Conservation (phyloP, 1,140 invertebrate genomes). For the Hypothenemus hampei region DNA sequence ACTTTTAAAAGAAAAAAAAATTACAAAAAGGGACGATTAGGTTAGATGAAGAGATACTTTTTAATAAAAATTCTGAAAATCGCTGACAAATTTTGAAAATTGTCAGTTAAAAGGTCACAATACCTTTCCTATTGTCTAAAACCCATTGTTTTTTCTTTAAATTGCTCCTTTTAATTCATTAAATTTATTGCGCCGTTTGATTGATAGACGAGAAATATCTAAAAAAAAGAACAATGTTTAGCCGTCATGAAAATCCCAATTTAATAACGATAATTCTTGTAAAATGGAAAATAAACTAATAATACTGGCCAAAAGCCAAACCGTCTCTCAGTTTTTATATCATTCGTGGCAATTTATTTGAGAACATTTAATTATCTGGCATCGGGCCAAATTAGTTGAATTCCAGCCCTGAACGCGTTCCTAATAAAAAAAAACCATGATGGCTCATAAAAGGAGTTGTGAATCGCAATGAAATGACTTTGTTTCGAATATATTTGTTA, state of each 20-base stretch:
- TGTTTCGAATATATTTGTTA: slow-evolving; percentile 18
- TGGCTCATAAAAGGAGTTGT: slow-evolving; percentile 12
- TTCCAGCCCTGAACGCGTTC: slow-evolving; percentile 30
- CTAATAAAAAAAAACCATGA: slow-evolving; percentile 27
- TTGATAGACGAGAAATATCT: too few relatives aligned
- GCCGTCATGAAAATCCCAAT: slow-evolving; percentile 1
- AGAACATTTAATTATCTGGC: slow-evolving; percentile 40
- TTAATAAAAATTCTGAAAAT: not conserved
- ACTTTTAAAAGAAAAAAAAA: too few relatives aligned
- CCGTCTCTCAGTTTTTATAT: slow-evolving; percentile 35
- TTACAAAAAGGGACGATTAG: too few relatives aligned
- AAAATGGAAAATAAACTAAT: slow-evolving; percentile 3
- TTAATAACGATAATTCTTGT: slow-evolving; percentile 3
- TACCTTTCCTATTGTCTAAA: too few relatives aligned
- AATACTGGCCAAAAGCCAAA: slow-evolving; percentile 24
- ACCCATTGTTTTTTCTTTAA: too few relatives aligned
- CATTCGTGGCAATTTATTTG: slow-evolving; percentile 38
- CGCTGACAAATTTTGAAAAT: too few relatives aligned
- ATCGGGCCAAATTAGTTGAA: slow-evolving; percentile 35
- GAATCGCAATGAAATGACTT: slow-evolving; percentile 21
- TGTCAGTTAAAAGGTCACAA: too few relatives aligned
- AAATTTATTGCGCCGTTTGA: too few relatives aligned
- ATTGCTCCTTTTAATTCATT: too few relatives aligned
- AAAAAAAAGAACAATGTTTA: too few relatives aligned
- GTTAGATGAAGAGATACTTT: not conserved